Evolutionary conservation across 2,888 invertebrate species (phyloP).

Genomic region (Dorcus parallelipipedus): DNA sequence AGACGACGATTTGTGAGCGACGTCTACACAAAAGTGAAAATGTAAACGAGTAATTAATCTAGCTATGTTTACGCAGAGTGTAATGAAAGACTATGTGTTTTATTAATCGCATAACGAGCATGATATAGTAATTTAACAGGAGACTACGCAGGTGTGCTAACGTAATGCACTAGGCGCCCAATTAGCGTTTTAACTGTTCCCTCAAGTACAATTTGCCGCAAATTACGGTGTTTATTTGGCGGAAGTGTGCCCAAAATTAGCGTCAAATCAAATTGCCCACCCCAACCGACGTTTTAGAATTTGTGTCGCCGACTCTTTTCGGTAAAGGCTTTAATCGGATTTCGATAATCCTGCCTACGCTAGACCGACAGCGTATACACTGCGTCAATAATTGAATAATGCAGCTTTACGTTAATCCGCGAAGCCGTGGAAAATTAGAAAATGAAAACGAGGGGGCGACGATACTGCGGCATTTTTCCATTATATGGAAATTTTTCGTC

Average conservation of each 20-base stretch:
- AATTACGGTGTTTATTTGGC: background rate
- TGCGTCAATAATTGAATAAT: conserved; percentile 22
- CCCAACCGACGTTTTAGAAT: too few species aligned
- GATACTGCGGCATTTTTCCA: too few species aligned
- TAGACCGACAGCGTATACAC: conserved; percentile 3
- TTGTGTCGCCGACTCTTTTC: background rate
- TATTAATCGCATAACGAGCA: conserved; percentile 14
- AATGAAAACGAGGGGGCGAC: background rate
- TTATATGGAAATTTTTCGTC: too few species aligned
- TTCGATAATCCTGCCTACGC: background rate
- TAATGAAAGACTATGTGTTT: conserved; percentile 16
- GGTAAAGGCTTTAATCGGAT: background rate
- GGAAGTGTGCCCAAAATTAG: background rate
- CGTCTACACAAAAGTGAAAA: too few species aligned
- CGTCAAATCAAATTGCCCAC: background rate
- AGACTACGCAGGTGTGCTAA: conserved; percentile 2
- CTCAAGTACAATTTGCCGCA: background rate
- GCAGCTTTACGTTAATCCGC: conserved; percentile 21
- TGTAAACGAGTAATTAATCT: too few species aligned
- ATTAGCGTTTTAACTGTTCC: background rate
- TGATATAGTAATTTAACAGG: conserved; percentile 13
- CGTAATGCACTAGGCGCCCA: background rate
- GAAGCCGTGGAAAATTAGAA: conserved; percentile 18
- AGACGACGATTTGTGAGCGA: too few species aligned
- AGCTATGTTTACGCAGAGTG: background rate